Evolutionary conservation across 2,797 vertebrate genomes (phyloP).

Genomic region (Gallinago stenura): DNA sequence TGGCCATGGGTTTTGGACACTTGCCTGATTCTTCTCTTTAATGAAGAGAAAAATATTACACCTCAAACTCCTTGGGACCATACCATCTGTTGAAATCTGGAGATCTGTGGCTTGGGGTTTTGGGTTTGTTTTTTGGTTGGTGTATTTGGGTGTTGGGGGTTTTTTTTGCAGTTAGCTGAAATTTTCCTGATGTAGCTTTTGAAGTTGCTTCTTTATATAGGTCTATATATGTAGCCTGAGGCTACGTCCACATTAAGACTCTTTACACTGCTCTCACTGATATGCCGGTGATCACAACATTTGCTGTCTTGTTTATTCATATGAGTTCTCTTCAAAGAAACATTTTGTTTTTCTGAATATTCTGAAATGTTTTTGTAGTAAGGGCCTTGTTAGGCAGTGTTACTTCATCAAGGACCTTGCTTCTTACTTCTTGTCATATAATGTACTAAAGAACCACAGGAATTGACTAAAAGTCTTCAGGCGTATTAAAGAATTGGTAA

Average conservation of each 20-base stretch:
- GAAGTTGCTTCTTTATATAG: neutral
- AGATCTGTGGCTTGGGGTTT: fast-evolving
- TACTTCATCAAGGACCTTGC: neutral
- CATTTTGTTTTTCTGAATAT: neutral
- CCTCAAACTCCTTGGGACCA: neutral
- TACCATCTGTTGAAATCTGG: neutral
- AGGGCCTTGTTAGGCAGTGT: neutral
- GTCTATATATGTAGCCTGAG: neutral
- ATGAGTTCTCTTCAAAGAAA: neutral
- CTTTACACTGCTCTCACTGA: neutral
- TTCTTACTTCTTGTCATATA: neutral
- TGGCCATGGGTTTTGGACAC: neutral
- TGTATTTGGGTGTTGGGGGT: neutral
- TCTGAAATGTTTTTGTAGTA: neutral
- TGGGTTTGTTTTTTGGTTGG: neutral
- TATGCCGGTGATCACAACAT: neutral
- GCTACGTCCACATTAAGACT: neutral
- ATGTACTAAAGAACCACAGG: neutral
- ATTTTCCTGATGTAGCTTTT: neutral
- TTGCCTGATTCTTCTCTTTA: neutral
- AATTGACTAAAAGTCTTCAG: neutral
- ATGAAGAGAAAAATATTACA: neutral
- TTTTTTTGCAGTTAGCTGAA: neutral
- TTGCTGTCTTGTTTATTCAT: neutral
- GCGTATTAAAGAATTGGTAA: neutral